Base-by-base conservation (phyloP, 1,140 invertebrate genomes). In the Drosophila kohkoa region DNA sequence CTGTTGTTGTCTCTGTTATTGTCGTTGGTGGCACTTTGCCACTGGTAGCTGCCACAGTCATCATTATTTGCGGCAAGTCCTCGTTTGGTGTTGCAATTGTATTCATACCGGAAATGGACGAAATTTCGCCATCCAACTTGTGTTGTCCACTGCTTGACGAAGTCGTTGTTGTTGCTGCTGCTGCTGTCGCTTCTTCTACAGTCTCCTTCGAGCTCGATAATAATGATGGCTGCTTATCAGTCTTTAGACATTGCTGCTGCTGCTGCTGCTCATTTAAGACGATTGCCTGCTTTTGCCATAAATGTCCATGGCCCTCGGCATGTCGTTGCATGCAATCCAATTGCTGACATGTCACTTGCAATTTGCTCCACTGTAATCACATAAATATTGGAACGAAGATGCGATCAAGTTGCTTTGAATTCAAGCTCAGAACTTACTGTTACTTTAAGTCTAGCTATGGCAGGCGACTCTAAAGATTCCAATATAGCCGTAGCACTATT, bases 281-380 rank as follows among this genome's bases (percentile, higher is more conserved):
- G 62, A 85, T 91, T 68, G 91, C 85, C 74, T 92, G 91, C 71
- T 91, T 88, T 13, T 79, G 91, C 91, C 91, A 92, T 65, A 92
- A 91, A 83, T 92, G 82, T 10, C 88, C 88, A 83, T 88, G 90
- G 55, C 91, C 91, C 73, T 92, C 91, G 75, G 91, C 91, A 63
- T 92, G 91, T 51, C 89, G 86, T 66, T 91, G 90, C 88, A 92
- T 91, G 73, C 91, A 92, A 77, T 92, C 88, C 77, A 91, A 81
- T 90, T 92, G 91, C 76, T 92, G 87, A 67, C 90, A 88, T 73
- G 91, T 91, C 72, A 82, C 72, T 88, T 90, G 80, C 75, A 92
- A 88, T 82, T 92, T 91, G 60, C 88, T 92, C 91, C 91, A 92
- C 91, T 92, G 74, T 77, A 87, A 86, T 86, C 75, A 75, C 75